Conservation (phyloP, 2,888 invertebrate genomes). For the Leptura quadrifasciata region DNA sequence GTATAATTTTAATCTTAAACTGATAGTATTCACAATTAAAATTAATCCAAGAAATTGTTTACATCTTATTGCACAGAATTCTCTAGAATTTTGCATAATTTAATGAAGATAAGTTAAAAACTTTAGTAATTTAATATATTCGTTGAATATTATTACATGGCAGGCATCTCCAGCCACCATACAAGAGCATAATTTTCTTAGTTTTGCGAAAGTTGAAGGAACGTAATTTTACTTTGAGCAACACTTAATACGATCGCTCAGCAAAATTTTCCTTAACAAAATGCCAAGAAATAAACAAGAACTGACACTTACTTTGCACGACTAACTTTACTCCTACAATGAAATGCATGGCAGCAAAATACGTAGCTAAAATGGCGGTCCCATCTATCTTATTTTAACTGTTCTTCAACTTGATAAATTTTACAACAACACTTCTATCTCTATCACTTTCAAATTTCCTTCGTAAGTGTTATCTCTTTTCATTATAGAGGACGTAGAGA, state of each 20-base stretch:
- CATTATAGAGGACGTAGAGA: conserved; percentile 46
- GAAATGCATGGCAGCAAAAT: conserved; percentile 72
- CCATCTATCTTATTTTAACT: conserved; percentile 72
- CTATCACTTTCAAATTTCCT: conserved; percentile 27
- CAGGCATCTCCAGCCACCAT: conserved; percentile 59
- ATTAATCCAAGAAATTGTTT: not conserved
- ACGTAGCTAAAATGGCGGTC: conserved; percentile 71
- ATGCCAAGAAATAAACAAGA: conserved; percentile 51
- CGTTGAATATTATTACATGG: conserved; percentile 50
- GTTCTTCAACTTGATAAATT: conserved; percentile 70
- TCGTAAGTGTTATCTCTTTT: conserved; percentile 42
- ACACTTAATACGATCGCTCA: conserved; percentile 66
- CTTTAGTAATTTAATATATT: conserved; percentile 52
- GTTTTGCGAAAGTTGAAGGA: conserved; percentile 72
- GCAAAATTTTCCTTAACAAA: conserved; percentile 50
- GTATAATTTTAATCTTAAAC: too few relatives aligned
- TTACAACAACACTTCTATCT: conserved; percentile 54
- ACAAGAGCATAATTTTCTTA: conserved; percentile 70
- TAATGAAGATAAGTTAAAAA: conserved; percentile 47
- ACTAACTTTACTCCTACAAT: conserved; percentile 63
- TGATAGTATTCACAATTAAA: too few relatives aligned
- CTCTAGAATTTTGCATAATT: not conserved
- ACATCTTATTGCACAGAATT: not conserved
- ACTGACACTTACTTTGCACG: conserved; percentile 49
- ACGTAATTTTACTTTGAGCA: conserved; percentile 72